Evolutionary conservation across 1,140 invertebrate genomes (phyloP).

Genomic region (Drosophila kanapiae): DNA sequence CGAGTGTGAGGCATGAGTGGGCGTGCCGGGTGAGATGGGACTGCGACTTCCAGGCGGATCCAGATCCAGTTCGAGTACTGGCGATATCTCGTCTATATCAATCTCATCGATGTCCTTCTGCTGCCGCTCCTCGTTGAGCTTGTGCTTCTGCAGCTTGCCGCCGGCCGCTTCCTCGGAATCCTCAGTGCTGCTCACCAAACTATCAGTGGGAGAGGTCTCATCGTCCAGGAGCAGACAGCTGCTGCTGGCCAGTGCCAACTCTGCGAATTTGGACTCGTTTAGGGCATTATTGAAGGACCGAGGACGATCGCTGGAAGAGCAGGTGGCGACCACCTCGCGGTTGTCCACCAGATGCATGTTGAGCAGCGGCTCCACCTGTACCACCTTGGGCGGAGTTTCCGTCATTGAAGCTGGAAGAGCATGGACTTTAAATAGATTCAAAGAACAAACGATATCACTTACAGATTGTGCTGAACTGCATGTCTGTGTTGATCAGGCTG

Average conservation of each 20-base stretch:
- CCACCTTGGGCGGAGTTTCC: constrained; percentile 54
- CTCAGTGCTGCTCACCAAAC: constrained; percentile 90
- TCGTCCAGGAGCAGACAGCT: constrained; percentile 89
- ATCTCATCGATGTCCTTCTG: constrained; percentile 77
- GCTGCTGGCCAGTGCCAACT: constrained; percentile 90
- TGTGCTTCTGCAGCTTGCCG: constrained; percentile 84
- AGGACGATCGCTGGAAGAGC: constrained; percentile 58
- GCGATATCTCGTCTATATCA: constrained; percentile 81
- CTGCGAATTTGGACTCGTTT: constrained; percentile 90
- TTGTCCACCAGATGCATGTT: constrained; percentile 72
- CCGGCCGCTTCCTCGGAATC: constrained; percentile 86
- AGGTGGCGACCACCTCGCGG: constrained; percentile 44
- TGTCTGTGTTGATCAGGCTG: constrained; percentile 70
- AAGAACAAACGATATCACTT: constrained; percentile 18
- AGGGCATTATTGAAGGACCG: constrained; percentile 87
- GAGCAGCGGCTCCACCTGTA: constrained; percentile 49
- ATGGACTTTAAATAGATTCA: background rate
- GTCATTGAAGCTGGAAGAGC: constrained; percentile 67
- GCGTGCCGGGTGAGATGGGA: constrained; percentile 89
- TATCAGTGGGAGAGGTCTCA: constrained; percentile 92
- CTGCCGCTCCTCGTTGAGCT: constrained; percentile 77
- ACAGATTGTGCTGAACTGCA: constrained; percentile 81
- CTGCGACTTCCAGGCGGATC: constrained; percentile 53
- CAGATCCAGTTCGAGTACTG: constrained; percentile 67
- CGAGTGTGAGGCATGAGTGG: constrained; percentile 91